Percentiles rank a stretch among this genome's conserved stretches.
These are phyloP conservation scores for Tribolium madens DNA, from an alignment of 1,140 invertebrate genomes.

Conservation along the genomic window DNA sequence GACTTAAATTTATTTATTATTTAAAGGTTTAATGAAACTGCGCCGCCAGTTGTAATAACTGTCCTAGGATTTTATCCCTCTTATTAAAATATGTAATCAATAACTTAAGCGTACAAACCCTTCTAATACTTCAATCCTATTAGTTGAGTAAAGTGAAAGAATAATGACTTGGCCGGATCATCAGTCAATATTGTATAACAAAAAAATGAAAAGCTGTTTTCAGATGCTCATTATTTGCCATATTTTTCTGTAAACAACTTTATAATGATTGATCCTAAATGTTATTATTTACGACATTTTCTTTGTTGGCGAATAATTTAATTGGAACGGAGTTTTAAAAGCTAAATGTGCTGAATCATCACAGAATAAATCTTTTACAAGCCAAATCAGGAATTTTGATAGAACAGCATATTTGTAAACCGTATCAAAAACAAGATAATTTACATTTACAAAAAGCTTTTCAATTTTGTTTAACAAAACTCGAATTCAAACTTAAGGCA, in stretches of 20 bases:
- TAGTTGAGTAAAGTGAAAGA: slow-evolving; percentile 18
- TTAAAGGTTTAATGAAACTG: neutral
- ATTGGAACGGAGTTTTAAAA: neutral
- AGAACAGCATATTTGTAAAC: neutral
- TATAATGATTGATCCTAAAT: slow-evolving; percentile 2
- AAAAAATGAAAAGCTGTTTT: neutral
- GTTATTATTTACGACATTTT: neutral
- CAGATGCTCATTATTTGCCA: neutral
- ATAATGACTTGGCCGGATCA: slow-evolving; percentile 11
- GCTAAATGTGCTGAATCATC: neutral
- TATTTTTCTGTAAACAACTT: slow-evolving; percentile 9
- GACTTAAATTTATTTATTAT: neutral
- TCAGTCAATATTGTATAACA: slow-evolving; percentile 5
- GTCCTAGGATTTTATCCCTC: neutral
- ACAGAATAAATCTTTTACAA: neutral
- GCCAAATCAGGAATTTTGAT: neutral
- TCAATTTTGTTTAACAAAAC: too few species aligned
- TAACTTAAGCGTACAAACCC: neutral
- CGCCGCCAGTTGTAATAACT: neutral
- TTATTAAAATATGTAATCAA: slow-evolving; percentile 20
- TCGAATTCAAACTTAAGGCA: too few species aligned
- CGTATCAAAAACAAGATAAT: too few species aligned
- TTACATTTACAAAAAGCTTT: too few species aligned
- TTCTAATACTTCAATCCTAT: slow-evolving; percentile 6
- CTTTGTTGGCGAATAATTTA: neutral